phyloP scores from a whole-genome alignment of 1,140 invertebrate genomes.

The Drosophila nannoptera region DNA sequence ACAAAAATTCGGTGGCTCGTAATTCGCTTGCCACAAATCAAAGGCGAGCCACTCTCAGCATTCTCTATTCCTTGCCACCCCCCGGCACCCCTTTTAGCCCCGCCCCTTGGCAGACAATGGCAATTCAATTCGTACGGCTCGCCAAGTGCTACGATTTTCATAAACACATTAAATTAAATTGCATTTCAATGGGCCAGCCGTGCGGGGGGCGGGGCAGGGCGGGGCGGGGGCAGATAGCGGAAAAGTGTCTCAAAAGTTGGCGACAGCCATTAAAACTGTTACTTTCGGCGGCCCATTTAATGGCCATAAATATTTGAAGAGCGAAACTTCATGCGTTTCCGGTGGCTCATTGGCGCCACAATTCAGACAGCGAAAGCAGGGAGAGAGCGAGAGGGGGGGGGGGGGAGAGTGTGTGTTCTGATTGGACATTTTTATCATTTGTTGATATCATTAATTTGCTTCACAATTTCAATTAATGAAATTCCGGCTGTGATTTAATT shows the following conservation, averaged over 20 bases:
- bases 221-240: not conserved
- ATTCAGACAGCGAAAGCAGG: slow-evolving; percentile 2
- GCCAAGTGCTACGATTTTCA: slow-evolving; percentile 63
- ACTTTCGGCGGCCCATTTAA: slow-evolving; percentile 20
- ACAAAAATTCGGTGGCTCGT: slow-evolving; percentile 9
- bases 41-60: slow-evolving; percentile 24
- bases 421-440: too few relatives aligned
- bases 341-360: slow-evolving; percentile 17
- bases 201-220: not conserved
- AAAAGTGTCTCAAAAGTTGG: slow-evolving; percentile 48
- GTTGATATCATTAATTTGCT: too few relatives aligned
- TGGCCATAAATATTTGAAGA: slow-evolving; percentile 46
- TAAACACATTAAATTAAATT: slow-evolving; percentile 79
- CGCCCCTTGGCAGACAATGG: slow-evolving; percentile 53
- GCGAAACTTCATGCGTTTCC: slow-evolving; percentile 11
- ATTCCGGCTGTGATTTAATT: not conserved
- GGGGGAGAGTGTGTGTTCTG: not conserved
- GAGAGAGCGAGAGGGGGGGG: not conserved
- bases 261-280: slow-evolving; percentile 56
- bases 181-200: slow-evolving; percentile 52
- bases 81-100: slow-evolving; percentile 32
- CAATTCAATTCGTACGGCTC: slow-evolving; percentile 56
- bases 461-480: too few relatives aligned
- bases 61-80: not conserved
- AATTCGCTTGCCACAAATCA: slow-evolving; percentile 56